Evolutionary conservation across 2,113 vertebrate species (phyloP).

Genomic region (Tachysurus fulvidraco): DNA sequence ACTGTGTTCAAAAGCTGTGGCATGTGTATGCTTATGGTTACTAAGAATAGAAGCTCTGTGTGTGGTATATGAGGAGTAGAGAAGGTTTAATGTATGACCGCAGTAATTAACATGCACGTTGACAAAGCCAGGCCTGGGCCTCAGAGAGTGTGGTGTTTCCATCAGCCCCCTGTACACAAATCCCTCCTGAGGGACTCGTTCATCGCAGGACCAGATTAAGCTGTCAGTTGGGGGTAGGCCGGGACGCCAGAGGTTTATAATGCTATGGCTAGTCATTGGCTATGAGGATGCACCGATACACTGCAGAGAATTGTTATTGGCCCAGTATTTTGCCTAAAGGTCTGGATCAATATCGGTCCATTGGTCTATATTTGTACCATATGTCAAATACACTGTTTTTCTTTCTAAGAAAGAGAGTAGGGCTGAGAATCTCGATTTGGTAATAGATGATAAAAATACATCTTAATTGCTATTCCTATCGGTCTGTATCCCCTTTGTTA

Average conservation of each 20-base stretch:
- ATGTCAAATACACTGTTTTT: background rate
- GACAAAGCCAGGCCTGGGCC: constrained; percentile 21
- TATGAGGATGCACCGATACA: background rate
- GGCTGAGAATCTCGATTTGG: background rate
- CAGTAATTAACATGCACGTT: background rate
- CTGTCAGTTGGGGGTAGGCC: constrained; percentile 35
- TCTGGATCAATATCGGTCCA: background rate
- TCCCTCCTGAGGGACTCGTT: constrained; percentile 44
- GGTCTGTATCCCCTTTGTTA: background rate
- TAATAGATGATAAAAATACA: background rate
- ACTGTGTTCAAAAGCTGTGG: background rate
- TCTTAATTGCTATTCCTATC: background rate
- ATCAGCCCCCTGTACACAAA: constrained; percentile 36
- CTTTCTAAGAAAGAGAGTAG: background rate
- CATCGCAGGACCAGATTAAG: constrained; percentile 31
- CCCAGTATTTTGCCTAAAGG: background rate
- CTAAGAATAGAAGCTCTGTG: background rate
- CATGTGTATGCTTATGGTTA: background rate
- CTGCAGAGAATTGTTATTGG: background rate
- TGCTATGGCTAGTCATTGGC: constrained; percentile 37
- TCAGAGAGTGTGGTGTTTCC: constrained; percentile 25
- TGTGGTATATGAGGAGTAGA: background rate
- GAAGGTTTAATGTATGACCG: background rate
- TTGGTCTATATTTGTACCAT: background rate
- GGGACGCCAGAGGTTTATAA: constrained; percentile 1